Evolutionary conservation across 2,113 vertebrate species (phyloP).

Genomic region (Shinisaurus crocodilurus): DNA sequence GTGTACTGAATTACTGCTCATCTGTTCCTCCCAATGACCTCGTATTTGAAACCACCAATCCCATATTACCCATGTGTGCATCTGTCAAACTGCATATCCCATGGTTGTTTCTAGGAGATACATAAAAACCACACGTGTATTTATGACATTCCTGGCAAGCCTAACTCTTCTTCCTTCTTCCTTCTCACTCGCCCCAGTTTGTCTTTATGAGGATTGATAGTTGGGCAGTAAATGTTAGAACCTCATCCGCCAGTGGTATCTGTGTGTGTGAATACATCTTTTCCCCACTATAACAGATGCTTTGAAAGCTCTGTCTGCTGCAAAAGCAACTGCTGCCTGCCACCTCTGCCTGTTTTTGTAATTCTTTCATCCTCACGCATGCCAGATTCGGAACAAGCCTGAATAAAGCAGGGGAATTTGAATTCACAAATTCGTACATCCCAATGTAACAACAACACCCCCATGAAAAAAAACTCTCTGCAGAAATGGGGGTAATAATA

Average conservation of each 20-base stretch:
- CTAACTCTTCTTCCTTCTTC: constrained; percentile 28
- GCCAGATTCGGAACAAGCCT: background rate
- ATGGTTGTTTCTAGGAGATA: constrained; percentile 68
- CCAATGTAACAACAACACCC: background rate
- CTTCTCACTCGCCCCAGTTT: constrained; percentile 48
- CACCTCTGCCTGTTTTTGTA: background rate
- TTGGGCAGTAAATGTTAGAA: constrained; percentile 73
- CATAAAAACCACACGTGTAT: constrained; percentile 65
- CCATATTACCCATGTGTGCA: constrained; percentile 64
- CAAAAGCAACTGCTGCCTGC: background rate
- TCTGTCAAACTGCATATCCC: constrained; percentile 71
- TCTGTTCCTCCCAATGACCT: constrained; percentile 70
- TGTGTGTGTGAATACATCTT: constrained; percentile 65
- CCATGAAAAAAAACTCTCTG: background rate
- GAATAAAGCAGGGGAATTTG: background rate
- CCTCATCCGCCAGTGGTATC: constrained; percentile 65
- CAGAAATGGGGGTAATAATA: background rate
- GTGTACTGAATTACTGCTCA: constrained; percentile 68
- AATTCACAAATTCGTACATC: background rate
- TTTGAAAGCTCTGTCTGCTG: constrained; percentile 11
- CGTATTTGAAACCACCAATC: constrained; percentile 67
- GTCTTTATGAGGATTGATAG: constrained; percentile 74
- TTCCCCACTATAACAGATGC: constrained; percentile 67
- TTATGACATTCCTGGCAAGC: constrained; percentile 69
- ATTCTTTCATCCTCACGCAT: constrained; percentile 1